Percentiles rank a stretch among this genome's conserved stretches.
Evolutionary conservation across 2,888 invertebrate genomes (phyloP).

Genomic region (Pyrgus malvae): DNA sequence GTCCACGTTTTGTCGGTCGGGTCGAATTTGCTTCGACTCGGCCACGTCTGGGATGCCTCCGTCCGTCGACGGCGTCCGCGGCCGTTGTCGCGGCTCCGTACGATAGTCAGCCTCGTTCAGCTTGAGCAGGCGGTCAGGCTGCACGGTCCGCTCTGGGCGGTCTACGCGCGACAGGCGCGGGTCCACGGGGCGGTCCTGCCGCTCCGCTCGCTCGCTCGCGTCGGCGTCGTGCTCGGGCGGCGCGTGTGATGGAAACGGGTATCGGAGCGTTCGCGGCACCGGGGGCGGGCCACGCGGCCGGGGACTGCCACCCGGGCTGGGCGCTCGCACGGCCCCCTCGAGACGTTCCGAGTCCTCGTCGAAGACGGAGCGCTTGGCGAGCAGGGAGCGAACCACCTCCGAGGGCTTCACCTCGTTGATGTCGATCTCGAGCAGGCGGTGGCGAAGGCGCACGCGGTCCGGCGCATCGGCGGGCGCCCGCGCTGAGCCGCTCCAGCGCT

Average conservation of each 20-base stretch:
- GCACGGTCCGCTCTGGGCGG: conserved; percentile 45
- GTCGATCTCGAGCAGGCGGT: conserved; percentile 90
- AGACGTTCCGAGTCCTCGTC: conserved; percentile 97
- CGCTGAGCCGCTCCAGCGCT: conserved; percentile 88
- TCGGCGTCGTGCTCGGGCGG: conserved; percentile 21
- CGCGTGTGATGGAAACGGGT: conserved; percentile 85
- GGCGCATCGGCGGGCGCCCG: conserved; percentile 82
- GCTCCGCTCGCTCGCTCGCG: conserved; percentile 25
- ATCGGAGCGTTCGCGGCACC: conserved; percentile 37
- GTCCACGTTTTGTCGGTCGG: conserved; percentile 42
- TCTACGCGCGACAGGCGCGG: conserved; percentile 49
- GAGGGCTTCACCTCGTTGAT: conserved; percentile 93
- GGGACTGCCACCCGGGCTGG: conserved; percentile 75
- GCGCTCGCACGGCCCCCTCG: conserved; percentile 93
- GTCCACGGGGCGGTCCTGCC: conserved; percentile 42
- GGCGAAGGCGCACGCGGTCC: conserved; percentile 83
- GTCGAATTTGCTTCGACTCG: conserved; percentile 44
- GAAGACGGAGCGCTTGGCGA: conserved; percentile 96
- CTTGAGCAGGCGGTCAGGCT: conserved; percentile 45
- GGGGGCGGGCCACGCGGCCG: conserved; percentile 66
- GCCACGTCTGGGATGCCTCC: conserved; percentile 41
- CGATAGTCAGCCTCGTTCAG: conserved; percentile 50
- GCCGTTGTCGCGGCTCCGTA: conserved; percentile 72
- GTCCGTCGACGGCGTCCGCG: conserved; percentile 69
- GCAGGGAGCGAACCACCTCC: conserved; percentile 94